phyloP scores from a whole-genome alignment of 2,888 invertebrate genomes.

The Clusia tigrina region DNA sequence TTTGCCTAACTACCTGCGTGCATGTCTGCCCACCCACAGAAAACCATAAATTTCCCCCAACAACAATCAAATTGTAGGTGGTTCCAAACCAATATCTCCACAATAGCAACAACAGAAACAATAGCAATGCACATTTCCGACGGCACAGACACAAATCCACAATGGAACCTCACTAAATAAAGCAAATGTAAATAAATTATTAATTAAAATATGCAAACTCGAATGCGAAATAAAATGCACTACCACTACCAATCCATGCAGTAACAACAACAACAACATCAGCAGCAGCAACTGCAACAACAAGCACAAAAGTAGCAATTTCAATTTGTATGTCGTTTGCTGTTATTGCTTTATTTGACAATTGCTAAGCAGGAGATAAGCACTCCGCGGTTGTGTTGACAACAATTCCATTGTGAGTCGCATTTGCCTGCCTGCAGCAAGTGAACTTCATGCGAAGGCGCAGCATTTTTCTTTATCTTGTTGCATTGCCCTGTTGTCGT shows the following conservation, averaged over 20 bases:
- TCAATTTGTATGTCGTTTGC: slow-evolving; percentile 1
- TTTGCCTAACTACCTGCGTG: background rate
- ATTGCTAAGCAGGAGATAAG: background rate
- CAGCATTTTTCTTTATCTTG: background rate
- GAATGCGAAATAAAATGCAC: no score
- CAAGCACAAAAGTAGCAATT: no score
- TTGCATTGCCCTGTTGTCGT: background rate
- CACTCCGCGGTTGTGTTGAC: background rate
- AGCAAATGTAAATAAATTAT: slow-evolving; percentile 8
- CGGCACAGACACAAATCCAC: background rate
- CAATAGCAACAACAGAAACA: background rate
- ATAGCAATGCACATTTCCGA: background rate
- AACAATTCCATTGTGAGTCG: background rate
- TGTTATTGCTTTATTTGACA: background rate
- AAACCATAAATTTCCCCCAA: background rate
- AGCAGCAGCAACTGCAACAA: background rate
- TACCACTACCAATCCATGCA: background rate
- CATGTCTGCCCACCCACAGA: background rate
- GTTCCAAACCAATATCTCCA: background rate
- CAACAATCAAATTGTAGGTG: background rate
- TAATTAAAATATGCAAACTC: background rate
- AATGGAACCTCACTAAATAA: background rate
- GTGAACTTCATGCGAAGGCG: background rate
- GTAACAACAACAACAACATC: background rate
- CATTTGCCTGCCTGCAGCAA: background rate